A percentile compares a stretch with the other conserved stretches of the same genome.
Evolutionary conservation across 2,888 invertebrate genomes (phyloP).

Genomic region (Masnerella sp.): DNA sequence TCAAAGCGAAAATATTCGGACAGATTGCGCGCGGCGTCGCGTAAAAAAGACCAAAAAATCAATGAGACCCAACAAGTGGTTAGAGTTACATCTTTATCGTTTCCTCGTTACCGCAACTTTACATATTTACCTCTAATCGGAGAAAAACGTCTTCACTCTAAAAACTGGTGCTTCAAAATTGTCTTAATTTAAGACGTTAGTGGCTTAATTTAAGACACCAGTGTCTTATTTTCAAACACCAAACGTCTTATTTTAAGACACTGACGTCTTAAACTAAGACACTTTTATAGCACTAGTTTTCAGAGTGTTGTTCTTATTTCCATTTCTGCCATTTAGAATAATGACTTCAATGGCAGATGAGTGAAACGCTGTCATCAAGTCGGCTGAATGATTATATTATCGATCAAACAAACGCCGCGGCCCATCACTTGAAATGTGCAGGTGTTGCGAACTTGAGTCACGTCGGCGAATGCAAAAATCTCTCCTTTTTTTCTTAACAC

Average conservation of each 20-base stretch:
- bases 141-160: too few relatives aligned
- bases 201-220: too few relatives aligned
- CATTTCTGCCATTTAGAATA: slow-evolving; percentile 32
- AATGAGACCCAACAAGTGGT: slow-evolving; percentile 64
- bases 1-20: slow-evolving; percentile 11
- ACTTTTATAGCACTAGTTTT: too few relatives aligned
- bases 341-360: slow-evolving; percentile 36
- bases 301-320: too few relatives aligned
- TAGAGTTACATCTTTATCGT: slow-evolving; percentile 49
- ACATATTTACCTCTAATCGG: slow-evolving; percentile 25
- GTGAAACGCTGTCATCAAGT: slow-evolving; percentile 25
- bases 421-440: slow-evolving; percentile 40
- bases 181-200: too few relatives aligned
- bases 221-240: too few relatives aligned
- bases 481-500: slow-evolving; percentile 21
- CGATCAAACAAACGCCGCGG: slow-evolving; percentile 36
- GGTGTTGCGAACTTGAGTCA: slow-evolving; percentile 29
- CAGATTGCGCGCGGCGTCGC: slow-evolving; percentile 26
- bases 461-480: slow-evolving; percentile 6
- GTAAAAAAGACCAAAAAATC: slow-evolving; percentile 59
- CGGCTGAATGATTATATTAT: slow-evolving; percentile 39
- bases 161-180: too few relatives aligned
- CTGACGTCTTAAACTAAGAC: too few relatives aligned
- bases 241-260: too few relatives aligned
- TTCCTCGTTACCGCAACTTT: slow-evolving; percentile 31